Evolutionary conservation across 1,140 invertebrate genomes (phyloP).

Genomic region (Zaprionus lachaisei): DNA sequence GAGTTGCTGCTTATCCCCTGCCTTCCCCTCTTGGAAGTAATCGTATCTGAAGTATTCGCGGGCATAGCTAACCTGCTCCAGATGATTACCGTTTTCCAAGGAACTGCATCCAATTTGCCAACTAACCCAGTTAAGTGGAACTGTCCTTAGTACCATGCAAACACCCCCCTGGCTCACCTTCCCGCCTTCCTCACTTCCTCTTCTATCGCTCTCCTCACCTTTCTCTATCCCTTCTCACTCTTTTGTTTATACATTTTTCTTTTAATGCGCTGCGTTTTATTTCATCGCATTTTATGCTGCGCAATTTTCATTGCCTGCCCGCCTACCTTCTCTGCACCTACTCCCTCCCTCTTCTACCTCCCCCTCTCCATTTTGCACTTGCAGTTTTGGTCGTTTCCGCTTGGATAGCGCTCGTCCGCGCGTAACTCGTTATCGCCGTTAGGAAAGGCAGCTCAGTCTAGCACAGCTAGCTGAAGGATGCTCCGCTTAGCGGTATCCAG

Average conservation of each 20-base stretch:
- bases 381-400: conserved; percentile 62
- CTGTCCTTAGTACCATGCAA: background rate
- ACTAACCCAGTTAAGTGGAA: conserved; percentile 1
- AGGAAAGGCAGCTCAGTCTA: background rate
- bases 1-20: background rate
- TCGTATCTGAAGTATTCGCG: background rate
- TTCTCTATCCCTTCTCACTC: background rate
- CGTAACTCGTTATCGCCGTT: conserved; percentile 68
- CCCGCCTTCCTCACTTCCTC: background rate
- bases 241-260: conserved; percentile 19
- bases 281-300: conserved; percentile 47
- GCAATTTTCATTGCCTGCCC: conserved; percentile 7
- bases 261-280: conserved; percentile 52
- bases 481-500: conserved; percentile 1
- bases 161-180: background rate
- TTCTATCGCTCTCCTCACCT: background rate
- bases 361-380: background rate
- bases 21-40: background rate
- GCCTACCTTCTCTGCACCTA: background rate
- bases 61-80: background rate
- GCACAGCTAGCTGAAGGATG: conserved; percentile 4
- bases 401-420: conserved; percentile 66
- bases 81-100: conserved; percentile 8
- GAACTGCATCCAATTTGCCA: conserved; percentile 9
- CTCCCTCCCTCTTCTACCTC: background rate